Percentiles rank a stretch among this genome's conserved stretches.
These are phyloP conservation scores for Pseudomugil tenellus DNA, from an alignment of 2,797 vertebrate genomes.

Conservation along the genomic window DNA sequence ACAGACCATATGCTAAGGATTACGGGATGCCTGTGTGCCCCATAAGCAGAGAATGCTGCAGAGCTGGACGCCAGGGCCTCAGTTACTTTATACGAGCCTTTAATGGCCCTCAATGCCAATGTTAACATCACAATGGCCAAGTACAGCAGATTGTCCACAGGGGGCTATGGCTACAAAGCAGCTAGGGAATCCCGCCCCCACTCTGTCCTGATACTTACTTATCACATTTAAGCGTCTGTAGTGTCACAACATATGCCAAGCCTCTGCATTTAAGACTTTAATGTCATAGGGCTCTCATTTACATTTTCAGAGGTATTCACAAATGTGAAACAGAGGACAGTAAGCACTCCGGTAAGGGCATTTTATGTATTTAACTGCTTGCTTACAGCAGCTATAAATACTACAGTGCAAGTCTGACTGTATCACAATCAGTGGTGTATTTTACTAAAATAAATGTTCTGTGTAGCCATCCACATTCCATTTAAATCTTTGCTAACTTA, in stretches of 20 bases:
- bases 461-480: neutral
- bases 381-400: slow-evolving; percentile 51
- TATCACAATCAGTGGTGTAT: slow-evolving; percentile 11
- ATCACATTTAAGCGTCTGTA: slow-evolving; percentile 63
- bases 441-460: slow-evolving; percentile 9
- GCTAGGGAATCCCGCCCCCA: slow-evolving; percentile 61
- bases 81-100: slow-evolving; percentile 74
- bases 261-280: slow-evolving; percentile 52
- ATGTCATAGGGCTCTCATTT: slow-evolving; percentile 65
- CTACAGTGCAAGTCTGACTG: slow-evolving; percentile 21
- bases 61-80: slow-evolving; percentile 63
- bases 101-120: slow-evolving; percentile 60
- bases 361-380: slow-evolving; percentile 41
- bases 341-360: slow-evolving; percentile 37
- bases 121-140: slow-evolving; percentile 59
- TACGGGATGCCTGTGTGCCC: slow-evolving; percentile 79
- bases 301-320: slow-evolving; percentile 62
- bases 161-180: slow-evolving; percentile 65
- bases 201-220: slow-evolving; percentile 64
- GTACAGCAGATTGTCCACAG: slow-evolving; percentile 71
- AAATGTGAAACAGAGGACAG: slow-evolving; percentile 59
- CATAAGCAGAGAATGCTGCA: slow-evolving; percentile 68
- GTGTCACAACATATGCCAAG: slow-evolving; percentile 73
- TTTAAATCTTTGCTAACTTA: neutral
- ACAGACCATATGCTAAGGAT: slow-evolving; percentile 86